Evolutionary conservation across 2,888 invertebrate species (phyloP), one percentile per base, ranked within the genome.

Genomic region (Mythimna pallens): DNA sequence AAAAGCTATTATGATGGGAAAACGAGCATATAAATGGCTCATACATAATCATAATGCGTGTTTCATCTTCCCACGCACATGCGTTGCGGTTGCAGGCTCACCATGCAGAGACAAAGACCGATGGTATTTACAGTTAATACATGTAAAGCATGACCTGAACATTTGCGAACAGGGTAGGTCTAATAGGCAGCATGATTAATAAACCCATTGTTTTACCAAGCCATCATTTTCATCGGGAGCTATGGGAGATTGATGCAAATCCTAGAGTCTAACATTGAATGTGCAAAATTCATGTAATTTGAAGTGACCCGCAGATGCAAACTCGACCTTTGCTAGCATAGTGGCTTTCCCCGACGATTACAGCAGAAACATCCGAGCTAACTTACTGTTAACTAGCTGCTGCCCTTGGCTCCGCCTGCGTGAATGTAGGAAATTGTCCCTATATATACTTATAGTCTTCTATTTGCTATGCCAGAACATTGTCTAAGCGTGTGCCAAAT

Each of bases 61-160:
- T 85, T 86, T 84, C 86, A 88, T 89, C 89, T 88, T 87, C 89
- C 90, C 87, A 90, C 89, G 89, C 88, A 83, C 87, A 79, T 86
- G 85, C 86, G 79, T 77, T 70, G 66, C 76, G 76, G 80, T 72
- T 76, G 59, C 65, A 54, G 50, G 25, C 55, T 47, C 72, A 66
- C 34, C 76, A 50, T 65, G 70, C 73, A 71, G 40, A 65, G 74
- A 84, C 76, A 84, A 78, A 86, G 82, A 86, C 36, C 59, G 67
- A 84, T 83, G 57, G 58, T 67, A 57, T 70, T 73, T 61, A 78
- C 72, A 66, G 71, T 70, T 77, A 78, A 74, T 69, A 67, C 47
- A 80, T 76, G 76, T 76, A 70, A 76, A 78, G 65, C 55, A 55
- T 50, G 34, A 57, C 65, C 64, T 71, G 68, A 68, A 68, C 58